Conservation (phyloP, 2,113 vertebrate species). For the Sceloporus tristichus region DNA sequence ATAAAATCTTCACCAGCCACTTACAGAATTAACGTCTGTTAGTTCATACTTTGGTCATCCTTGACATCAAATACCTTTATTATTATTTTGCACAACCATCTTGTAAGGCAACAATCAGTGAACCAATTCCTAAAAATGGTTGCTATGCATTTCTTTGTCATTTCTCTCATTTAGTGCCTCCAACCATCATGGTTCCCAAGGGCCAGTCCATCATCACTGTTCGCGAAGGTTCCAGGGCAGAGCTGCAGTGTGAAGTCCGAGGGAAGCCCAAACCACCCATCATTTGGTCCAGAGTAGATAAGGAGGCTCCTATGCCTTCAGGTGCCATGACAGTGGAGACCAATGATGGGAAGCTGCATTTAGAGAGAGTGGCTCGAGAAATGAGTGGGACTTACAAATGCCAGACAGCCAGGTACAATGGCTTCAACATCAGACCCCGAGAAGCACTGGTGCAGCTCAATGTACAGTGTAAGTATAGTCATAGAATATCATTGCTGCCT, state of each 20-base stretch:
- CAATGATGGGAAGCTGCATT: conserved; percentile 86
- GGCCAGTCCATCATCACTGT: conserved; percentile 86
- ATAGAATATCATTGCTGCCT: background rate
- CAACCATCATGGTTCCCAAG: conserved; percentile 88
- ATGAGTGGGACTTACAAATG: conserved; percentile 94
- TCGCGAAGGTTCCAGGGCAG: conserved; percentile 87
- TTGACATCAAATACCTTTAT: background rate
- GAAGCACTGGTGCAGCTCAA: conserved; percentile 92
- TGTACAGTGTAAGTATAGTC: conserved; percentile 91
- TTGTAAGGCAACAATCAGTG: background rate
- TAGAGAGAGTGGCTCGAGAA: conserved; percentile 89
- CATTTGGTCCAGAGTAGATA: conserved; percentile 93
- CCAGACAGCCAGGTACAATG: conserved; percentile 96
- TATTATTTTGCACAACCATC: background rate
- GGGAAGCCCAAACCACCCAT: conserved; percentile 95
- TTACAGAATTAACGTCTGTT: background rate
- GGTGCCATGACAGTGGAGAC: conserved; percentile 85
- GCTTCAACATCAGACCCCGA: conserved; percentile 94
- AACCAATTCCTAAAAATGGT: background rate
- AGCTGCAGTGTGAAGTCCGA: conserved; percentile 90
- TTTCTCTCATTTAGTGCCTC: conserved; percentile 83
- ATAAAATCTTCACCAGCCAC: background rate
- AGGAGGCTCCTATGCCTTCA: conserved; percentile 89
- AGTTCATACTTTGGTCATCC: background rate
- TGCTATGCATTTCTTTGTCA: conserved; percentile 23